Evolutionary conservation across 2,888 invertebrate species (phyloP).

Genomic region (Melanostoma scalare): DNA sequence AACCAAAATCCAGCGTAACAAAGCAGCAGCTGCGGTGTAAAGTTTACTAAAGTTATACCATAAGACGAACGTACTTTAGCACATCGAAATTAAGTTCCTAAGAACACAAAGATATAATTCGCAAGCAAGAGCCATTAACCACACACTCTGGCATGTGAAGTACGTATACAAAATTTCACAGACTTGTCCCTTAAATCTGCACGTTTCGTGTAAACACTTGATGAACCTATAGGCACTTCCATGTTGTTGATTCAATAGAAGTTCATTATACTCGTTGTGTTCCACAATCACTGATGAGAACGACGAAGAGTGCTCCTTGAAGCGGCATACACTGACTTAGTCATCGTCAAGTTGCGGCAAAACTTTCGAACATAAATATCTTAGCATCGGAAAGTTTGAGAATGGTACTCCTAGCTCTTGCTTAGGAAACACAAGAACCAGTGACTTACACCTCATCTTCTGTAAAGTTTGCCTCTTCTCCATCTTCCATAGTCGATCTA

Average conservation of each 20-base stretch:
- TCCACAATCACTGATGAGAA: not conserved
- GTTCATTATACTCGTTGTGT: conserved; percentile 29
- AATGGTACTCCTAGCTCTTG: conserved; percentile 8
- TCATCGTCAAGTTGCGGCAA: conserved; percentile 8
- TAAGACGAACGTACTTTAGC: not conserved
- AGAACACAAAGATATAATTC: conserved; percentile 43
- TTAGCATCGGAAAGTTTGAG: conserved; percentile 34
- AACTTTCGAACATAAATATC: conserved; percentile 51
- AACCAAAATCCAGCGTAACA: not conserved
- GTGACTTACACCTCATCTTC: conserved; percentile 19
- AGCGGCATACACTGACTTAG: conserved; percentile 33
- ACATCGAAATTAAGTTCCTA: conserved; percentile 47
- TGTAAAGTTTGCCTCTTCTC: conserved; percentile 4
- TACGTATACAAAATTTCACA: conserved; percentile 16
- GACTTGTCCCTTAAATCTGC: conserved; percentile 24
- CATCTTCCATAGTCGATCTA: not conserved
- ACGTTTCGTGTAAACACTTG: conserved; percentile 29
- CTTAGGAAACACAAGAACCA: not conserved
- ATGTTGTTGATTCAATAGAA: conserved; percentile 32
- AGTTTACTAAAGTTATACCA: conserved; percentile 12
- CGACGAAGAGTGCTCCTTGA: conserved; percentile 7
- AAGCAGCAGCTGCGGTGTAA: conserved; percentile 21
- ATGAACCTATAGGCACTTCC: conserved; percentile 32
- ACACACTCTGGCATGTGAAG: conserved; percentile 29
- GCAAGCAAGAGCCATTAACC: conserved; percentile 40